phyloP scores from a whole-genome alignment of 2,888 invertebrate species.

The Patella ulyssiponensis region DNA sequence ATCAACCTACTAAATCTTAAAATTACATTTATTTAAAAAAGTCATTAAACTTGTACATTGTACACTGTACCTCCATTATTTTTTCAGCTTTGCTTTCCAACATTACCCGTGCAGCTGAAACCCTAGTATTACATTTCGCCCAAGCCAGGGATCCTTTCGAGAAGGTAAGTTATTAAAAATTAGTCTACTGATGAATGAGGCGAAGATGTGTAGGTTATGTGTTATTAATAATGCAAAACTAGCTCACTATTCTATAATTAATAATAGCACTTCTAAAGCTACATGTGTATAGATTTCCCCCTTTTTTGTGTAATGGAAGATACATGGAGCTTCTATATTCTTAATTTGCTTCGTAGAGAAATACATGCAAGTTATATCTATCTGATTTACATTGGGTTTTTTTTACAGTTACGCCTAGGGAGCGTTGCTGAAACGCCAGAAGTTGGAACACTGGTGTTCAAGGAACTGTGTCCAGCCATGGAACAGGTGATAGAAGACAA shows the following conservation, averaged over 20 bases:
- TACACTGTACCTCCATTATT: slow-evolving; percentile 8
- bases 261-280: too few species aligned
- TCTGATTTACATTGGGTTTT: neutral
- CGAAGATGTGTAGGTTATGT: too few species aligned
- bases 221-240: too few species aligned
- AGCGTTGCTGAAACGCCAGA: slow-evolving; percentile 64
- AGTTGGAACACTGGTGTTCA: slow-evolving; percentile 79
- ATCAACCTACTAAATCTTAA: neutral
- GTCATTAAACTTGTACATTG: too few species aligned
- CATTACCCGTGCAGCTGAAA: slow-evolving; percentile 83
- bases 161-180: slow-evolving; percentile 70
- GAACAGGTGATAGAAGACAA: slow-evolving; percentile 89
- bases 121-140: slow-evolving; percentile 82
- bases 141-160: slow-evolving; percentile 79
- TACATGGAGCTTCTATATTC: neutral
- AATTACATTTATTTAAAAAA: neutral
- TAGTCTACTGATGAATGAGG: too few species aligned
- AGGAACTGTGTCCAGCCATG: slow-evolving; percentile 83
- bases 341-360: neutral
- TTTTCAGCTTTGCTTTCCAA: slow-evolving; percentile 81
- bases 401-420: slow-evolving; percentile 63
- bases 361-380: too few species aligned
- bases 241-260: too few species aligned
- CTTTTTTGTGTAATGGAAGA: neutral
- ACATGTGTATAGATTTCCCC: too few species aligned